phyloP scores from a whole-genome alignment of 2,888 invertebrate species.

The Horisme vitalbata region DNA sequence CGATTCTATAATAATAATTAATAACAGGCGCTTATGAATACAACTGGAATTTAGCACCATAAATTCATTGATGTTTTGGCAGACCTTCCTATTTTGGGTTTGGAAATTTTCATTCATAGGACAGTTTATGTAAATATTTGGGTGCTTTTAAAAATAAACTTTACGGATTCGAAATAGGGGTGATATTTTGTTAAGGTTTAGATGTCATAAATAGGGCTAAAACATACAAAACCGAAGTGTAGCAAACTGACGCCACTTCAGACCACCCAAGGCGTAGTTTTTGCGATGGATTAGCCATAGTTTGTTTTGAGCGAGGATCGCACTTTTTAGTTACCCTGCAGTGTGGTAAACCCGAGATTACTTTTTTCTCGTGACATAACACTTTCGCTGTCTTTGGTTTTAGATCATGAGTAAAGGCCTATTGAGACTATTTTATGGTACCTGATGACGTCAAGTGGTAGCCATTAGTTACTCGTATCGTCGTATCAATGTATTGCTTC shows the following conservation, averaged over 20 bases:
- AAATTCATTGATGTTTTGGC: slow-evolving; percentile 26
- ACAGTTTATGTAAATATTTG: slow-evolving; percentile 72
- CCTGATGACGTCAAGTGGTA: too few relatives aligned
- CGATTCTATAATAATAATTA: too few relatives aligned
- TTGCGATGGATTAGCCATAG: slow-evolving; percentile 63
- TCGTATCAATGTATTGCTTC: too few relatives aligned
- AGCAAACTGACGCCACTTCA: slow-evolving; percentile 71
- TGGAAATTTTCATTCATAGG: slow-evolving; percentile 77
- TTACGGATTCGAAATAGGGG: slow-evolving; percentile 8
- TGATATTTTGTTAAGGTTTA: slow-evolving; percentile 10
- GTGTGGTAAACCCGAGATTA: slow-evolving; percentile 3
- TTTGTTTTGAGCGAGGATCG: slow-evolving; percentile 58
- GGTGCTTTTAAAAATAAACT: slow-evolving; percentile 40
- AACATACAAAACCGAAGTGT: slow-evolving; percentile 63
- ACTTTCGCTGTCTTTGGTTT: slow-evolving; percentile 5
- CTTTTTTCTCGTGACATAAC: background rate
- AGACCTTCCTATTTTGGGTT: slow-evolving; percentile 49
- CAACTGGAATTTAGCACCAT: slow-evolving; percentile 14
- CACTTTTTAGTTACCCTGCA: slow-evolving; percentile 36
- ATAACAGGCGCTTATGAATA: too few relatives aligned
- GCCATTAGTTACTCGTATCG: too few relatives aligned
- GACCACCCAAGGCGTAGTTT: slow-evolving; percentile 75
- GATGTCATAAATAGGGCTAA: slow-evolving; percentile 50
- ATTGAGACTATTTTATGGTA: too few relatives aligned
- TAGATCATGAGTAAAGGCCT: background rate